Evolutionary conservation across 2,113 vertebrate species (phyloP).

Genomic region (Anolis carolinensis): DNA sequence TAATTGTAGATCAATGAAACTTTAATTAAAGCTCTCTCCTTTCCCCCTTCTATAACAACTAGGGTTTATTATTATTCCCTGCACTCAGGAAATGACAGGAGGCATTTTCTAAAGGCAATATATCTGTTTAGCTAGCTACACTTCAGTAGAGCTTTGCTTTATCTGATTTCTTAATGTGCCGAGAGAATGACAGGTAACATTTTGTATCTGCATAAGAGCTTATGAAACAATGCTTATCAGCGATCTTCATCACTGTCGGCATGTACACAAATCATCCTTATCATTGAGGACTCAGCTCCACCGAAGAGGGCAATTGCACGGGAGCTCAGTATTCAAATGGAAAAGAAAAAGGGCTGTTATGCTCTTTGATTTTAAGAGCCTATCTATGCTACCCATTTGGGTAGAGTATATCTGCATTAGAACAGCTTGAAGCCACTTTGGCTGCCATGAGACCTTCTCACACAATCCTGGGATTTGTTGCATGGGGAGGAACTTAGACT

Average conservation of each 20-base stretch:
- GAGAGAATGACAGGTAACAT: slow-evolving; percentile 8
- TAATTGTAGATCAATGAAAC: slow-evolving; percentile 36
- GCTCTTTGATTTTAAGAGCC: slow-evolving; percentile 4
- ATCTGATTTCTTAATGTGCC: slow-evolving; percentile 22
- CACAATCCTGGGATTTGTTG: no score
- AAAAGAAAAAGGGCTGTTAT: slow-evolving; percentile 8
- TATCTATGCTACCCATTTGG: no score
- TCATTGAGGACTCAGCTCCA: slow-evolving; percentile 17
- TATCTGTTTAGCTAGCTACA: slow-evolving; percentile 30
- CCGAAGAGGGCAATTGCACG: accelerated
- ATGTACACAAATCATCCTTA: slow-evolving; percentile 24
- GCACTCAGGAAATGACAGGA: slow-evolving; percentile 36
- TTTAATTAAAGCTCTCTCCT: slow-evolving; percentile 43
- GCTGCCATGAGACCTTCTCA: no score
- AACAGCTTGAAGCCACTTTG: no score
- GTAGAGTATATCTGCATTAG: no score
- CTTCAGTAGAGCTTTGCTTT: slow-evolving; percentile 20
- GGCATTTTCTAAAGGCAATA: slow-evolving; percentile 35
- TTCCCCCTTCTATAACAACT: slow-evolving; percentile 33
- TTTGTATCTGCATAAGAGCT: slow-evolving; percentile 23
- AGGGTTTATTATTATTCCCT: slow-evolving; percentile 30
- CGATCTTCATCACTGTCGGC: slow-evolving; percentile 23
- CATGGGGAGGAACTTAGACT: no score
- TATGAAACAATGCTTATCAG: slow-evolving; percentile 31
- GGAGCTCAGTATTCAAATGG: slow-evolving; percentile 17